phyloP scores from a whole-genome alignment of 2,888 invertebrate genomes.

The Watsonalla binaria region DNA sequence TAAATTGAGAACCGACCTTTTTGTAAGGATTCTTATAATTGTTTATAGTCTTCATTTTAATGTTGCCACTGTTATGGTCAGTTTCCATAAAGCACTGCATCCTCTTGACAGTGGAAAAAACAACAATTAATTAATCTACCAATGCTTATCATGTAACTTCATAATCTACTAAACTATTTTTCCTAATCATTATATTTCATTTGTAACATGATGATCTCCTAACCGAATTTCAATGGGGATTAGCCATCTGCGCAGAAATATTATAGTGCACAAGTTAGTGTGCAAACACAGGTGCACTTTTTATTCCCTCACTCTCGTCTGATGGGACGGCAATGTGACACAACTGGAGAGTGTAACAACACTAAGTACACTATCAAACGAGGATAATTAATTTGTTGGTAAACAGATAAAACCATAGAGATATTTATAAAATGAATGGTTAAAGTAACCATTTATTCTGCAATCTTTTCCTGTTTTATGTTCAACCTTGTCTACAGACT shows the following conservation, averaged over 20 bases:
- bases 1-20: slow-evolving; percentile 60
- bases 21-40: slow-evolving; percentile 68
- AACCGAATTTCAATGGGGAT: no score
- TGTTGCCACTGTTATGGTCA: slow-evolving; percentile 60
- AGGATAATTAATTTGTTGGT: no score
- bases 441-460: no score
- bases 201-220: neutral
- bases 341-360: no score
- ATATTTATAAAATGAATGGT: no score
- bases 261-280: no score
- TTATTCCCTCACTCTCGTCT: no score
- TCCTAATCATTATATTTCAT: neutral
- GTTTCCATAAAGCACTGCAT: slow-evolving; percentile 74
- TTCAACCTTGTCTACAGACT: neutral
- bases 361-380: no score
- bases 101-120: slow-evolving; percentile 66
- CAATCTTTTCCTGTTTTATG: neutral
- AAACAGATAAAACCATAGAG: no score
- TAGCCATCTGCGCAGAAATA: no score
- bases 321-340: no score
- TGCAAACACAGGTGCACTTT: no score
- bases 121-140: slow-evolving; percentile 32
- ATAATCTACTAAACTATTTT: neutral
- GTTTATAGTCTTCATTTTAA: slow-evolving; percentile 71
- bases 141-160: slow-evolving; percentile 4